These are phyloP conservation scores for Aproaerema taeniolella DNA, from an alignment of 2,888 invertebrate species.

Conservation along the genomic window DNA sequence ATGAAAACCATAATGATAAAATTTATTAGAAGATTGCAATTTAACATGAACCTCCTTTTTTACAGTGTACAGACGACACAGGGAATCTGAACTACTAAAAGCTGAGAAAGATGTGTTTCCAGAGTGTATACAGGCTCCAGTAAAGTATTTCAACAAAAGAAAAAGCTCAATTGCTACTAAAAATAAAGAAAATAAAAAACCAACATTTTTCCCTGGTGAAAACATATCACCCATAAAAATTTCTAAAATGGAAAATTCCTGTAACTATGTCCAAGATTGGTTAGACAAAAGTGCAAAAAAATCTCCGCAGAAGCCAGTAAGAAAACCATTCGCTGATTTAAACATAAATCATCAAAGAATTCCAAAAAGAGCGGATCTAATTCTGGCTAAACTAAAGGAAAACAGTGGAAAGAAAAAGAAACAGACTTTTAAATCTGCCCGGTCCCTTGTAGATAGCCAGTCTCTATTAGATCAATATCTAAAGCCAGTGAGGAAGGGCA, in stretches of 20 bases:
- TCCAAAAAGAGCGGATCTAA: constrained; percentile 12
- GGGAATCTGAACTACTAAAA: constrained; percentile 51
- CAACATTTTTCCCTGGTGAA: constrained; percentile 44
- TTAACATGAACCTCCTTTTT: constrained; percentile 14
- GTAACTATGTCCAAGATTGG: constrained; percentile 53
- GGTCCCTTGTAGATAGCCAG: constrained; percentile 13
- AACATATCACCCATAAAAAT: constrained; percentile 24
- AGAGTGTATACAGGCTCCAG: constrained; percentile 59
- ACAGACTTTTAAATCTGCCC: constrained; percentile 24
- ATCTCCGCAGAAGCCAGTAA: constrained; percentile 22
- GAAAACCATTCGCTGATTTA: constrained; percentile 53
- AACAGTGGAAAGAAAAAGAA: constrained; percentile 12
- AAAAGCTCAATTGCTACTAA: constrained; percentile 34
- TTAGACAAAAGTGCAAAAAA: constrained; percentile 37
- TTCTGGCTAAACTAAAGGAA: constrained; percentile 13
- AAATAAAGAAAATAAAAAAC: constrained; percentile 40
- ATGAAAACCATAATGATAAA: too few species aligned
- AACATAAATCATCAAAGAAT: constrained; percentile 37
- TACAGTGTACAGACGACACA: constrained; percentile 46
- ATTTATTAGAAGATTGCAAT: too few species aligned
- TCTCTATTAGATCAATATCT: constrained; percentile 14
- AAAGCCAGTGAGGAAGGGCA: constrained; percentile 10
- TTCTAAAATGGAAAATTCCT: constrained; percentile 45
- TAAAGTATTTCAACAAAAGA: constrained; percentile 57
- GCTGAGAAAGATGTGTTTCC: constrained; percentile 63